Evolutionary conservation across 2,888 invertebrate species (phyloP).

Genomic region (Drosophila seclusa): DNA sequence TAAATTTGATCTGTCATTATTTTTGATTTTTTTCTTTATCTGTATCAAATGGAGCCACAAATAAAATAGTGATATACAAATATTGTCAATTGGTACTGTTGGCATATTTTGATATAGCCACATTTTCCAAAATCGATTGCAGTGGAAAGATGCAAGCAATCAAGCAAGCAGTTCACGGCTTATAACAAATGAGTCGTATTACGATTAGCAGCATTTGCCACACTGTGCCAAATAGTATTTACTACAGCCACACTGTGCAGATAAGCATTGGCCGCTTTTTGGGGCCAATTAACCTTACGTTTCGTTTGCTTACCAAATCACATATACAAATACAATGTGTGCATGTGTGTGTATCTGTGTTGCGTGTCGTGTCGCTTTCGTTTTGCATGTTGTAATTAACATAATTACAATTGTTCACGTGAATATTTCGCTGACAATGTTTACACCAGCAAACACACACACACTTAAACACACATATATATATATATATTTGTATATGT

Average conservation of each 20-base stretch:
- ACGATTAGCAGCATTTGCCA: not conserved
- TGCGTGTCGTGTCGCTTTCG: conserved; percentile 49
- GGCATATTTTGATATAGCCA: conserved; percentile 4
- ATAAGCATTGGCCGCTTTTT: conserved; percentile 46
- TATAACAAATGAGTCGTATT: not conserved
- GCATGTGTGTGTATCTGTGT: conserved; percentile 16
- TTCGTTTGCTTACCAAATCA: conserved; percentile 37
- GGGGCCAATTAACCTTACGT: conserved; percentile 60
- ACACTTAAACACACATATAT: not conserved
- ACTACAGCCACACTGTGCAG: conserved; percentile 39
- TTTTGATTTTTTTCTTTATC: not conserved
- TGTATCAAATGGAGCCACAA: not conserved
- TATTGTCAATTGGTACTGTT: not conserved
- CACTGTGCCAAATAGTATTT: conserved; percentile 33
- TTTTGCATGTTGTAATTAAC: conserved; percentile 60
- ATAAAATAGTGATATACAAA: not conserved
- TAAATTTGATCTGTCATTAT: not conserved
- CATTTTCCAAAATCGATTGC: not conserved
- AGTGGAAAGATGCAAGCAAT: conserved; percentile 7
- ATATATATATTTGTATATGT: not conserved
- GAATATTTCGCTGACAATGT: conserved; percentile 33
- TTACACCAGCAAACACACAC: conserved; percentile 13
- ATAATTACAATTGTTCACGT: conserved; percentile 55
- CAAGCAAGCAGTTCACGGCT: not conserved
- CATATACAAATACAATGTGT: conserved; percentile 6